Evolutionary conservation across 2,113 vertebrate genomes (phyloP), one percentile per base, ranked within the genome.

Genomic region (Odocoileus virginianus): DNA sequence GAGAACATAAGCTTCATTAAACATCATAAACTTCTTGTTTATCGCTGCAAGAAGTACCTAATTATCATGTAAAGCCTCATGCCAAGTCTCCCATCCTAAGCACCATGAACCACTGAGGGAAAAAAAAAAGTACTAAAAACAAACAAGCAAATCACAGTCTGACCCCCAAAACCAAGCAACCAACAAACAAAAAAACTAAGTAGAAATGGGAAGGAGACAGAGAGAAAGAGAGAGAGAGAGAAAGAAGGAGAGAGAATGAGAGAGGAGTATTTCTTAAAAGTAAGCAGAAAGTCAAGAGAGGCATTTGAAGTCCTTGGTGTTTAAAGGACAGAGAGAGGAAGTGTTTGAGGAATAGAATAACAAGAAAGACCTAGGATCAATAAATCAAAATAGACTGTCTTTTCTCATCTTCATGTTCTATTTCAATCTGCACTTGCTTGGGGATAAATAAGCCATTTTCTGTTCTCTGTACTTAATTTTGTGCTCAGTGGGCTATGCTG

Each of bases 381-480:
- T 98, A 96, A 92, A 95, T 92, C 92, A 95, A 96, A 97, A 96
- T 82, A 90, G 54, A 78, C n/a, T 87, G 25, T 84, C 30, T 95
- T 92, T 95, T 87, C 58, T 45, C 84, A 89, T 96, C 45, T 86
- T 85, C 81, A 82, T 71, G 88, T 97, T 97, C 84, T 89, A 58
- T 86, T 97, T 96, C 86, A 97, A 47, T 94, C 84, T 97, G 50
- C 3, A 82, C 89, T 97, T 91, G 96, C 97, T 98, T 96, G 58
- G 27, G 96, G 98, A 95, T 91, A 97, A 98, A 95, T 94, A 98
- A 96, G 30, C 67, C 94, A 97, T 97, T 98, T 98, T 96, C 92
- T 94, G 12, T 96, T 89, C 94, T 96, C 90, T 98, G 71, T 96
- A 91, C 92, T 97, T 97, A 98, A 96, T 98, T 98, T 97, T 96